phyloP scores from a whole-genome alignment of 1,140 invertebrate genomes.

The Ylistrum balloti region DNA sequence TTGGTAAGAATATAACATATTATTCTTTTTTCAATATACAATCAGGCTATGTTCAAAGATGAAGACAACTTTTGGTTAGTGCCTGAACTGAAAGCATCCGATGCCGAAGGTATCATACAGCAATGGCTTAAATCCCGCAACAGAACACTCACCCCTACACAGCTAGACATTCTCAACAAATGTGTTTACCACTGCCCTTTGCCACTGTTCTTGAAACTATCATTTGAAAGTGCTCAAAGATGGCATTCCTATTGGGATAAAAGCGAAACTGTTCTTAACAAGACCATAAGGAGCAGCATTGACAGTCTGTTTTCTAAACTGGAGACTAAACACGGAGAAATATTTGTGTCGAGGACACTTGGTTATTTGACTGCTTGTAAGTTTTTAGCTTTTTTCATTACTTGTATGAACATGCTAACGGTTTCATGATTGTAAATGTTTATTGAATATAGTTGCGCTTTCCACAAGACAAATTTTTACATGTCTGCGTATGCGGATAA shows the following conservation, averaged over 20 bases:
- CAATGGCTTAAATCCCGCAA: conserved; percentile 67
- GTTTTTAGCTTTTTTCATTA: neutral
- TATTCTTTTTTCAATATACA: neutral
- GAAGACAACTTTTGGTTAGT: conserved; percentile 65
- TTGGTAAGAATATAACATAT: no score
- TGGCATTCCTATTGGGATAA: conserved; percentile 74
- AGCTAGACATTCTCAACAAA: conserved; percentile 69
- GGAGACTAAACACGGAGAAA: conserved; percentile 75
- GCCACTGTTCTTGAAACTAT: conserved; percentile 77
- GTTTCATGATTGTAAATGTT: no score
- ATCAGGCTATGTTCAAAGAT: conserved; percentile 87
- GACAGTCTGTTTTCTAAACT: conserved; percentile 73
- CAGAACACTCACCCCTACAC: conserved; percentile 68
- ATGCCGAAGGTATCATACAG: conserved; percentile 67
- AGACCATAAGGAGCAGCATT: conserved; percentile 73
- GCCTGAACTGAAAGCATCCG: conserved; percentile 58
- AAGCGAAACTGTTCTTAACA: conserved; percentile 67
- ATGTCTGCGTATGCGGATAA: no score
- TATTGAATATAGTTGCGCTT: no score
- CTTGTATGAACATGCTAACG: no score
- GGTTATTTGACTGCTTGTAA: conserved; percentile 76
- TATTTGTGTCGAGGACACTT: conserved; percentile 73
- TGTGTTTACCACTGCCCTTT: conserved; percentile 74
- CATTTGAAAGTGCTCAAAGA: conserved; percentile 74
- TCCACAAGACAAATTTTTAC: no score